Percentiles rank a stretch among this genome's conserved stretches.
Conservation (phyloP, 2,888 invertebrate species). For the Yponomeuta sedellus region DNA sequence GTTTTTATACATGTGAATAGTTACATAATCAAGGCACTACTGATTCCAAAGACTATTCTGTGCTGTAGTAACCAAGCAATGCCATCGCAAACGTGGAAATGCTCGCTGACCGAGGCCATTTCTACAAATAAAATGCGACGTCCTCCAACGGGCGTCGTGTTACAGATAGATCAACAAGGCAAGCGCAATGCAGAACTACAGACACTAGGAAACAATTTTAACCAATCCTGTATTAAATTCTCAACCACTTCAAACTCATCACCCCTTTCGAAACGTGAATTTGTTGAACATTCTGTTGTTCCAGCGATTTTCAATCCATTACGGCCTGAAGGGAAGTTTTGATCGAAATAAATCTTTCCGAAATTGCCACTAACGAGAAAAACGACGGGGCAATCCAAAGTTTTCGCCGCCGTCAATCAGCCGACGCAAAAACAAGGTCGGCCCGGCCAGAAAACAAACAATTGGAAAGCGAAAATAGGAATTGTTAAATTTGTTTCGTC, state of each 20-base stretch:
- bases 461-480: constrained; percentile 42
- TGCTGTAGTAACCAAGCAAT: no score
- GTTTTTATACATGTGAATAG: no score
- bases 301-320: constrained; percentile 14
- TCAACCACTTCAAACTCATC: neutral
- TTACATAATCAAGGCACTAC: no score
- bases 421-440: constrained; percentile 30
- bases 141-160: no score
- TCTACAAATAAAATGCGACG: no score
- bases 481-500: constrained; percentile 42
- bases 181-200: no score
- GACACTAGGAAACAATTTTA: no score
- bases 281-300: constrained; percentile 4
- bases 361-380: constrained; percentile 33
- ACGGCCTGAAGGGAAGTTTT: constrained; percentile 2
- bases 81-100: no score
- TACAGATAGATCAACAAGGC: no score
- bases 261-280: neutral
- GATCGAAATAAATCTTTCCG: constrained; percentile 17
- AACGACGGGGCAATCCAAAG: constrained; percentile 34
- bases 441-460: constrained; percentile 31
- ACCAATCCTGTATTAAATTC: neutral
- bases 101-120: no score
- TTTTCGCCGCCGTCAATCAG: constrained; percentile 39
- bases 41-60: no score